Percentiles rank a stretch among this genome's conserved stretches.
These are phyloP conservation scores for Cistogaster globosa DNA, from an alignment of 2,888 invertebrate genomes.

Conservation along the genomic window DNA sequence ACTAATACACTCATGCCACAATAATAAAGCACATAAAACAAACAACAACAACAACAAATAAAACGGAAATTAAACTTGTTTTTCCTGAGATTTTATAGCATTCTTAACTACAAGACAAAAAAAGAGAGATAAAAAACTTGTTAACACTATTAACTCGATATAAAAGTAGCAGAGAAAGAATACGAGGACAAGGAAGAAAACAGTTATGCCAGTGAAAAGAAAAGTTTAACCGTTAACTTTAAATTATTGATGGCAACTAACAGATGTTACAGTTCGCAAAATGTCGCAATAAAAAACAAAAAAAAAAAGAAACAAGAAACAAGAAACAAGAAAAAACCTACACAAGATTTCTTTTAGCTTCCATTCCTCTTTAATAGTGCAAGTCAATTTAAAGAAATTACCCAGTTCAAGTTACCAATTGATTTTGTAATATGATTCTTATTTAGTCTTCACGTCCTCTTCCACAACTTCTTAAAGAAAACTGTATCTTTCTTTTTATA, in stretches of 20 bases:
- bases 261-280: slow-evolving; percentile 64
- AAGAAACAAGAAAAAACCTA: background rate
- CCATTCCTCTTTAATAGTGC: background rate
- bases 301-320: background rate
- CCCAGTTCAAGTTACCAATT: slow-evolving; percentile 63
- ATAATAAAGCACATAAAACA: slow-evolving; percentile 16
- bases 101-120: slow-evolving; percentile 24
- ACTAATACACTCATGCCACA: background rate
- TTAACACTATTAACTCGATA: slow-evolving; percentile 66
- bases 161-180: background rate
- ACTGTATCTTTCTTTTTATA: background rate
- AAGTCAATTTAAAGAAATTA: slow-evolving; percentile 59
- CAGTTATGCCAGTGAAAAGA: slow-evolving; percentile 59
- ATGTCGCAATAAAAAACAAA: slow-evolving; percentile 5
- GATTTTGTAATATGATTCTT: slow-evolving; percentile 58
- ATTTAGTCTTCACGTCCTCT: background rate
- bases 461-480: background rate
- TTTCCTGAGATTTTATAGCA: slow-evolving; percentile 72
- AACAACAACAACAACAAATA: slow-evolving; percentile 49
- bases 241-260: slow-evolving; percentile 65
- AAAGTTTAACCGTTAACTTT: slow-evolving; percentile 67
- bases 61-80: slow-evolving; percentile 73
- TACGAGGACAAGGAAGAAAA: slow-evolving; percentile 27
- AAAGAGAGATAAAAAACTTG: slow-evolving; percentile 37
- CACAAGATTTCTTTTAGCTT: background rate